Base-by-base conservation (phyloP, 2,888 invertebrate genomes). In the Harmothoe impar region DNA sequence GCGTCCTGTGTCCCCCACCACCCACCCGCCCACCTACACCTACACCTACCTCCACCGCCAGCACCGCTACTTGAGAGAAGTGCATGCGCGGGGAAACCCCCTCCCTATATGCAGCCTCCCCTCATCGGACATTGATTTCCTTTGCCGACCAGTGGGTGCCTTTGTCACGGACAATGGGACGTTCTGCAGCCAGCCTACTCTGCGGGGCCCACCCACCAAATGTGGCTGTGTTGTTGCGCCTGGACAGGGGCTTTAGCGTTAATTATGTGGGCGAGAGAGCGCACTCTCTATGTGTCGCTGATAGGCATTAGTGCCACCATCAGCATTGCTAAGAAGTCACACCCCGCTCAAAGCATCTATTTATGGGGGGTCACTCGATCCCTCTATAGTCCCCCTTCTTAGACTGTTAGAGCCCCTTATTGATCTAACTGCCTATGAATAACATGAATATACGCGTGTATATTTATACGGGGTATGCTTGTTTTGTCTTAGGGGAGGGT, bases 121-220 rank as follows among this genome's bases (percentile, higher is more conserved):
- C 81, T 81, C 81, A 81, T 81, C 43, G 81, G 25, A 81, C 81
- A 81, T 81, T 81, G 81, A 81, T 81, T 81, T 35, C 81, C 81
- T 81, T 81, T 81, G 43, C 20, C 81, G 81, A 33, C 33, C 25
- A 20, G 35, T 23, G 77, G 25, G 35, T 17, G 81, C 81, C 10
- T 43, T 43, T 81, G 81, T 81, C n/a, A 23, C n/a, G 43, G 81
- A 81, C 81, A 81, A 35, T 81, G 20, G 35, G 43, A 81, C 81
- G 43, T 12, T 35, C 3, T 43, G 43, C 10, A 33, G 35, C 43
- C 43, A 33, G 33, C 35, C 72, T 17, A 72, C 72, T 29, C 43
- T 43, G 43, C 43, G 29, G 31, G 25, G 72, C 12, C 72, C 72
- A 29, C 29, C 62, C 15, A 62, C 62, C 62, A 62, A 62, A 62